Evolutionary conservation across 2,797 vertebrate species (phyloP).

Genomic region (Premnoplex brunnescens): DNA sequence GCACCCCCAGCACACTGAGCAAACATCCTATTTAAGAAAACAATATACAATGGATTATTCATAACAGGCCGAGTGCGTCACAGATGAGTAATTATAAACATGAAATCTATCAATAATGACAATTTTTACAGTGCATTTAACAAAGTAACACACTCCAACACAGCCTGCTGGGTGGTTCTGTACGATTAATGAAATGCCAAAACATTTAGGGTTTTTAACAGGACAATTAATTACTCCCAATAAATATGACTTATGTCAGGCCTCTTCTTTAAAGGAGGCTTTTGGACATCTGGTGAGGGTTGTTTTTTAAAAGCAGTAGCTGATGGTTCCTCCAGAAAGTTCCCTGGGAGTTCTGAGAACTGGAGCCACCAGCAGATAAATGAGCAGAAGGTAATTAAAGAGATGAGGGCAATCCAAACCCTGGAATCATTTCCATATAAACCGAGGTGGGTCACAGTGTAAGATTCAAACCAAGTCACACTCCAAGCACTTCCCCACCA

Average conservation of each 20-base stretch:
- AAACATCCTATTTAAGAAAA: conserved; percentile 8
- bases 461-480: neutral
- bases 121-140: conserved; percentile 50
- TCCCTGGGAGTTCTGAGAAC: neutral
- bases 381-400: neutral
- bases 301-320: conserved; percentile 5
- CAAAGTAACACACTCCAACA: conserved; percentile 35
- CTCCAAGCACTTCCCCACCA: neutral
- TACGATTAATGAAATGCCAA: conserved; percentile 40
- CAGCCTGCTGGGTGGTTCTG: conserved; percentile 25
- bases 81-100: conserved; percentile 57
- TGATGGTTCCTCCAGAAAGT: neutral
- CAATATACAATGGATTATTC: conserved; percentile 66
- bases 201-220: conserved; percentile 37
- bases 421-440: neutral
- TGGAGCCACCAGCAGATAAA: neutral
- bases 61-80: conserved; percentile 43
- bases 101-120: conserved; percentile 58
- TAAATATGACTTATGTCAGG: neutral
- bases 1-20: conserved; percentile 29
- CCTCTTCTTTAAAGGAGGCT: neutral
- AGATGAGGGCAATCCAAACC: neutral
- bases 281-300: conserved; percentile 40
- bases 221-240: conserved; percentile 37
- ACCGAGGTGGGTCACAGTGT: neutral